phyloP scores from a whole-genome alignment of 2,888 invertebrate species.

The Euclidia mi region DNA sequence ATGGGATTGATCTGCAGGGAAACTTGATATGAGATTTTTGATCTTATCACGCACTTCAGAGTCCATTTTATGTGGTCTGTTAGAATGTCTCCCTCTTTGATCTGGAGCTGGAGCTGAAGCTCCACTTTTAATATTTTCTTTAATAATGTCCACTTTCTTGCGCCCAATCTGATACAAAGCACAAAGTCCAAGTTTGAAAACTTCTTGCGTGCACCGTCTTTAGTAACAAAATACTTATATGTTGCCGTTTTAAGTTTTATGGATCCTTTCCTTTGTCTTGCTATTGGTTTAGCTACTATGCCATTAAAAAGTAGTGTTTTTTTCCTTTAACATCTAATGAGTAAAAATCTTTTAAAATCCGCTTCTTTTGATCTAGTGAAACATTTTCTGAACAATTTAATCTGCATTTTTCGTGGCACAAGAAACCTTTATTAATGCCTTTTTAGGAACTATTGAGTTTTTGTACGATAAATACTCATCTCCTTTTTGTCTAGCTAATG shows the following conservation, averaged over 20 bases:
- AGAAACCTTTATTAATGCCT: too few species aligned
- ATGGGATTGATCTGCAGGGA: conserved; percentile 43
- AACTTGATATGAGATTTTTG: conserved; percentile 23
- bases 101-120: conserved; percentile 19
- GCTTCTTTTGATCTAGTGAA: neutral
- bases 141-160: conserved; percentile 26
- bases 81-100: conserved; percentile 27
- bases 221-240: neutral
- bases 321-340: neutral
- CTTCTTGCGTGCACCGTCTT: too few species aligned
- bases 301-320: too few species aligned
- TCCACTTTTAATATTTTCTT: conserved; percentile 23
- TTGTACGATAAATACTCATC: too few species aligned
- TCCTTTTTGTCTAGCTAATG: too few species aligned
- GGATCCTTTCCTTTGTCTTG: neutral
- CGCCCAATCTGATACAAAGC: conserved; percentile 27
- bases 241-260: neutral
- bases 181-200: conserved; percentile 4
- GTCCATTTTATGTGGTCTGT: conserved; percentile 24
- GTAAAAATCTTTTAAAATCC: neutral
- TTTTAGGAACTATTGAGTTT: too few species aligned
- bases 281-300: neutral
- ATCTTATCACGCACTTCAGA: conserved; percentile 9
- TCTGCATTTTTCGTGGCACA: neutral
- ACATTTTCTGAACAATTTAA: neutral